Base-by-base conservation (phyloP, 2,888 invertebrate genomes). In the Synergus gifuensis region DNA sequence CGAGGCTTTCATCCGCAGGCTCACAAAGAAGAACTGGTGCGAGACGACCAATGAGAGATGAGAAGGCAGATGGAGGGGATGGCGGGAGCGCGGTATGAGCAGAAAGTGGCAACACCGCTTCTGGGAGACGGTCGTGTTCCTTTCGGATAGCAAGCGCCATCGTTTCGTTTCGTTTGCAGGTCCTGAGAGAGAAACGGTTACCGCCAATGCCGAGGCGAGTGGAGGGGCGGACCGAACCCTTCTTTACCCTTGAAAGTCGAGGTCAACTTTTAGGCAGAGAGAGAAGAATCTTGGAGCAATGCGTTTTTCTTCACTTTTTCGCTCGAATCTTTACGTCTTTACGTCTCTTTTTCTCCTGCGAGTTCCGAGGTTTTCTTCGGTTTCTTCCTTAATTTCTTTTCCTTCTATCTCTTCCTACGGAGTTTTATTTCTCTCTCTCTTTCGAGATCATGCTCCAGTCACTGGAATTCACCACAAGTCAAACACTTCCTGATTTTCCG, bases 171-270 rank as follows among this genome's bases (percentile, higher is more conserved):
- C 60, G 60, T 60, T 60, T 11, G 60, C 22, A 60, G 12, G 60
- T 22, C 60, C 22, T 60, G 73, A 73, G 82, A 83, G 66, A 83
- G 66, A 83, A 84, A 88, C 81, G 81, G 85, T 83, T 83, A 76
- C 82, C 79, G 78, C 81, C 84, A 83, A 79, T 80, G 82, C 79
- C 81, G 81, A 76, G 67, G 76, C 40, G 86, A 87, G 87, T 83
- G 81, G 85, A 84, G 87, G 86, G 87, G 86, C 85, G 82, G 84
- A 86, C 87, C 88, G 86, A 89, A 90, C 90, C 91, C 92, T 91
- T 90, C 91, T 90, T 91, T 92, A 92, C 92, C 92, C 92, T 93
- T 92, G 92, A 93, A 93, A 92, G 90, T 92, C 92, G 92, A 93
- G 93, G 93, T 93, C 92, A 93, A 91, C 92, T 90, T 92, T 92